These are phyloP conservation scores for Corythoichthys haematopterus DNA, from an alignment of 2,113 vertebrate species.

Conservation along the genomic window DNA sequence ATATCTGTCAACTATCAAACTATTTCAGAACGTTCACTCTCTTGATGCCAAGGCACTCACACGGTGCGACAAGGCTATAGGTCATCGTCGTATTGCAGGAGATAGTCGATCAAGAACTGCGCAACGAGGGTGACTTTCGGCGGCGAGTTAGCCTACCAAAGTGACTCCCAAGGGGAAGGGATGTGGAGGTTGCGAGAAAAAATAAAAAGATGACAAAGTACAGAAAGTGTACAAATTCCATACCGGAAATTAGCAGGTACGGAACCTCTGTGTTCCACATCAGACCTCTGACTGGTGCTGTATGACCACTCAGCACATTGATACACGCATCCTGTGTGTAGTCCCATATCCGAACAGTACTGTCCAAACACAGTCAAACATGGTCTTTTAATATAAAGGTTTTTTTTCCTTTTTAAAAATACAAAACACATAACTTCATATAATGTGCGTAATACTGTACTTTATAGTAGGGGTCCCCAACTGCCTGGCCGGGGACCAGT, in stretches of 20 bases:
- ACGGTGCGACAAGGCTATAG: too few relatives aligned
- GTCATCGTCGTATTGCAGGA: too few relatives aligned
- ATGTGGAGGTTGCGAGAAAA: too few relatives aligned
- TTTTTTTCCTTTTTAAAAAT: neutral
- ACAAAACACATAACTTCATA: neutral
- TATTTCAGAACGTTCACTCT: too few relatives aligned
- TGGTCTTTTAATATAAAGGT: neutral
- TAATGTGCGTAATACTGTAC: neutral
- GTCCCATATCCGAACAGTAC: constrained; percentile 95
- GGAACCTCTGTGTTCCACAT: constrained; percentile 97
- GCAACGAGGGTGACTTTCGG: too few relatives aligned
- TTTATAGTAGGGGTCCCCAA: neutral
- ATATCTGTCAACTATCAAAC: too few relatives aligned
- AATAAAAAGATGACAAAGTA: too few relatives aligned
- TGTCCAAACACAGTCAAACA: constrained; percentile 52
- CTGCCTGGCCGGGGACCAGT: too few relatives aligned
- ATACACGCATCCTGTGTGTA: constrained; percentile 96
- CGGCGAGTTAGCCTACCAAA: too few relatives aligned
- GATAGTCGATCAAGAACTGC: too few relatives aligned
- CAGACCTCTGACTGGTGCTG: constrained; percentile 87
- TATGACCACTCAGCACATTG: constrained; percentile 87
- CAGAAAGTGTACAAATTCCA: neutral
- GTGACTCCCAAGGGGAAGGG: too few relatives aligned
- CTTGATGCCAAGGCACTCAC: too few relatives aligned
- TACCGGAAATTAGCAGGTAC: constrained; percentile 87